These are phyloP conservation scores for Rhagologus leucostigma DNA, from an alignment of 2,113 vertebrate genomes.

Conservation along the genomic window DNA sequence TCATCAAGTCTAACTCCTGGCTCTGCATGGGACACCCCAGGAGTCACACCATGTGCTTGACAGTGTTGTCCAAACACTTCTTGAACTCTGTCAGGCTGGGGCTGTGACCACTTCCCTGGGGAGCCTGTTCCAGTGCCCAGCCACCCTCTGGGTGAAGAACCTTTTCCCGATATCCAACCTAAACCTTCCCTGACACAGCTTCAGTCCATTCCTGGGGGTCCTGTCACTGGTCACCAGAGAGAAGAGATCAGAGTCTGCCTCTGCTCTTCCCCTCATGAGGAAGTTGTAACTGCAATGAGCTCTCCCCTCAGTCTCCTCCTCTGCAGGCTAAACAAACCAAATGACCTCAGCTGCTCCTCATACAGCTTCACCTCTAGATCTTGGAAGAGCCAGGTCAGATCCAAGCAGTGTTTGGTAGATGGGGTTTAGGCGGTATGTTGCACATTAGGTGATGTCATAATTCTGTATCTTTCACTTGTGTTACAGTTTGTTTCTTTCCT, in stretches of 20 bases:
- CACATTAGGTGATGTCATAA: background rate
- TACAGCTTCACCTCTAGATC: background rate
- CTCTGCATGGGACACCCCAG: background rate
- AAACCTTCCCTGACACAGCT: background rate
- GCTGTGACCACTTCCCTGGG: background rate
- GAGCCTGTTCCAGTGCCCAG: background rate
- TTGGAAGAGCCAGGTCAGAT: background rate
- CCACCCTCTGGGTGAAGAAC: background rate
- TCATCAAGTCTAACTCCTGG: background rate
- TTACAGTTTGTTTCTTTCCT: background rate
- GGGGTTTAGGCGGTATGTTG: background rate
- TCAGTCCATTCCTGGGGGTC: accelerated
- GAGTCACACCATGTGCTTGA: background rate
- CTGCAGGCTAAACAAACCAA: background rate
- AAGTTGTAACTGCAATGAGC: accelerated
- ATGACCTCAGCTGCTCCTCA: background rate
- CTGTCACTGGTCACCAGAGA: too few relatives aligned
- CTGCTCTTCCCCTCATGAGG: accelerated
- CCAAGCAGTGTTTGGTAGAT: background rate
- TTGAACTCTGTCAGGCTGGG: background rate
- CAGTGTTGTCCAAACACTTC: accelerated
- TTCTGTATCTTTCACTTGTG: background rate
- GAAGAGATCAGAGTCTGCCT: too few relatives aligned
- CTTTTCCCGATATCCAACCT: accelerated
- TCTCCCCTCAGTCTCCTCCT: background rate